Evolutionary conservation across 2,113 vertebrate genomes (phyloP).

Genomic region (Alouatta palliata): DNA sequence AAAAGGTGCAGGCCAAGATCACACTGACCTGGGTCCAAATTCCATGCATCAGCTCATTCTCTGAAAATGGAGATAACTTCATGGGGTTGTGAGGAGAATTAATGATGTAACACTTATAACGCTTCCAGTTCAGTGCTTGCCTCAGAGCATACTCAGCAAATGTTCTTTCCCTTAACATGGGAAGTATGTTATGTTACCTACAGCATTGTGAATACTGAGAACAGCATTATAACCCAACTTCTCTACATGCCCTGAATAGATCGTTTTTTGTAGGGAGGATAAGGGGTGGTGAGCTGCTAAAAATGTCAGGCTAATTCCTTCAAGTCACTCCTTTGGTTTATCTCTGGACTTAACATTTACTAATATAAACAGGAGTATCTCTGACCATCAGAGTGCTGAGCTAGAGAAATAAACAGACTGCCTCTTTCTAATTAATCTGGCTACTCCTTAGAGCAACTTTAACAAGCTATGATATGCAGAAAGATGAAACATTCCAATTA

Average conservation of each 20-base stretch:
- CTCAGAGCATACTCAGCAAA: neutral
- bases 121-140: neutral
- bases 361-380: conserved; percentile 20
- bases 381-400: conserved; percentile 59
- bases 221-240: neutral
- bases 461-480: conserved; percentile 68
- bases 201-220: neutral
- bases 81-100: neutral
- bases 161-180: neutral
- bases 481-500: conserved; percentile 72
- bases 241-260: neutral
- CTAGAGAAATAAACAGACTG: conserved; percentile 59
- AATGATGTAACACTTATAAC: neutral
- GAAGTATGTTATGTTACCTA: too few species aligned
- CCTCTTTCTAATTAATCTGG: conserved; percentile 60
- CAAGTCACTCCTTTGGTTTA: neutral
- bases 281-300: neutral
- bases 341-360: neutral
- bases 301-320: conserved; percentile 40
- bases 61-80: conserved; percentile 17
- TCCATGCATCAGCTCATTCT: neutral
- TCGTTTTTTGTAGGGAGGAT: neutral
- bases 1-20: neutral
- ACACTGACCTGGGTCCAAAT: neutral
- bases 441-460: conserved; percentile 64